Base-by-base conservation (phyloP, 2,113 vertebrate genomes). In the Lasiurus borealis region DNA sequence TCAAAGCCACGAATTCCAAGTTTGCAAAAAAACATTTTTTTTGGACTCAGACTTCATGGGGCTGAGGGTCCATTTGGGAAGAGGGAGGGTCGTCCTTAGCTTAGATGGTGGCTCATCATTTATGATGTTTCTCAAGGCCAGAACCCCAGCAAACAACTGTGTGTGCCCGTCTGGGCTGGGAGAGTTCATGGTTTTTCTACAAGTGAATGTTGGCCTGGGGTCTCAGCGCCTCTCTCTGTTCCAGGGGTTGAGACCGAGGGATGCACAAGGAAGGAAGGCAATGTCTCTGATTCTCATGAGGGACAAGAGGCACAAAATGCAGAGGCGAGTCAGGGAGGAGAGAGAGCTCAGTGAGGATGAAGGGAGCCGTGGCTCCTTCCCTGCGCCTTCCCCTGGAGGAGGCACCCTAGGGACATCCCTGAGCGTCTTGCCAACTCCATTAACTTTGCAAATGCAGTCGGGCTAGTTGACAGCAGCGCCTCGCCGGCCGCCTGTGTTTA, bases 401-500 rank as follows among this genome's bases (percentile, higher is more conserved):
- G 64, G 57, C 81, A 83, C 36, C 72, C 12, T 2, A 27, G 69
- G 86, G 57, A 50, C 64, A 25, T 40, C 31, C n/a, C 80, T 5
- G 87, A 23, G 18, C 57, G 62, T 75, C 72, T 80, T 84, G 46
- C 54, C 72, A 68, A 75, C 73, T 94, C 54, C 81, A 36, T 82
- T 91, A 93, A 95, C 81, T 96, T 95, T 44, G 36, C 69, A 21
- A n/a, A 54, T 64, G 84, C 57, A 46, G 0, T 25, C 1, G 6
- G 44, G 77, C 77, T 8, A 21, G 23, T 40, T 46, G 44, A 59
- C 93, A 10, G 62, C 48, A 44, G 68, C 19, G 52, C 66, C 72
- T 93, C 19, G 5, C 57, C 12, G 76, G 29, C 68, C 2, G 6
- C 76, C 31, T 25, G 54, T 23, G 31, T 92, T 54, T 19, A 86